Evolutionary conservation across 2,113 vertebrate species (phyloP).

Genomic region (Gopherus evgoodei): DNA sequence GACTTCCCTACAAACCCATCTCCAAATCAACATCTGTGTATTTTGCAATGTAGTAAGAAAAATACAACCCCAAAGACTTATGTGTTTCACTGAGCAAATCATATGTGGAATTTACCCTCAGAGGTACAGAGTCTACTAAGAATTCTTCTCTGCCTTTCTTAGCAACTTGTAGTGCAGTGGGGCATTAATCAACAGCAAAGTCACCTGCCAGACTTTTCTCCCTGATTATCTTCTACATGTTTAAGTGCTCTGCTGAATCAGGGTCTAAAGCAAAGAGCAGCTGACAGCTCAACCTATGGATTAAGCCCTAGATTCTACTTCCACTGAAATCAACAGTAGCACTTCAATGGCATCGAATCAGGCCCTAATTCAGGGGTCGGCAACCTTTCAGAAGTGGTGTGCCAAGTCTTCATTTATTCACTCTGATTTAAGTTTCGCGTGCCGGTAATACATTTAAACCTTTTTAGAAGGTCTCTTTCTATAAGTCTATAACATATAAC

Average conservation of each 20-base stretch:
- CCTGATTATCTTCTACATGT: background rate
- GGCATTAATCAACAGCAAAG: too few relatives aligned
- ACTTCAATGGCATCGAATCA: background rate
- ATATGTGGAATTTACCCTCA: background rate
- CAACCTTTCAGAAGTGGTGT: too few relatives aligned
- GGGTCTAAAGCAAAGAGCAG: background rate
- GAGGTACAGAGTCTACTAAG: background rate
- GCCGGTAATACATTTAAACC: too few relatives aligned
- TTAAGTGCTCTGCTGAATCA: background rate
- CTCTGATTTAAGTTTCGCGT: too few relatives aligned
- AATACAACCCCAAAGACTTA: background rate
- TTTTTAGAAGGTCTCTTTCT: too few relatives aligned
- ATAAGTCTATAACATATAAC: too few relatives aligned
- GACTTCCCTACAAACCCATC: background rate
- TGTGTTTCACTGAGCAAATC: background rate
- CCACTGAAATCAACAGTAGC: background rate
- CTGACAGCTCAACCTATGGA: background rate
- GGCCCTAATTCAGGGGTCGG: background rate
- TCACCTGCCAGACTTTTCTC: background rate
- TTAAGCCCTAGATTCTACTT: background rate
- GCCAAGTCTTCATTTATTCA: too few relatives aligned
- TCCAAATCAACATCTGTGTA: background rate
- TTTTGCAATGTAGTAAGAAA: background rate
- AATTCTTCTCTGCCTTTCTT: background rate
- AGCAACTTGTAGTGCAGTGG: background rate